Base-by-base conservation (phyloP, 2,113 vertebrate genomes). In the Perognathus longimembris region DNA sequence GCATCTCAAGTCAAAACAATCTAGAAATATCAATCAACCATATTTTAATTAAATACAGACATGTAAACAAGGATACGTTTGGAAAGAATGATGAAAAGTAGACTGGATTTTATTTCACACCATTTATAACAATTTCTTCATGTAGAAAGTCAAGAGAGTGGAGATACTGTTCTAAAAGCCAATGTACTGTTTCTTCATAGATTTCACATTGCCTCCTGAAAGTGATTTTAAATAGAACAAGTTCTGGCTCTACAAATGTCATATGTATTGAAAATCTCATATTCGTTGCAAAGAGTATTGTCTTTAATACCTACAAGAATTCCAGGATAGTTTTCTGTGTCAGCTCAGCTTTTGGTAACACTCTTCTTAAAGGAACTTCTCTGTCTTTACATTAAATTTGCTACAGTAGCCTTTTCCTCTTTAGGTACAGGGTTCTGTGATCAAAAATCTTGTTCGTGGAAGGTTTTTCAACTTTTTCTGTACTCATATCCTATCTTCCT, bases 301-400 rank as follows among this genome's bases (percentile, higher is more conserved):
- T 36, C 40, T 63, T 80, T 61, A 45, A 70, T 64, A 70, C 1
- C 38, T 67, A 57, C 22, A 22, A 59, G 20, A 59, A 9, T 69
- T 94, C 85, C 63, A 73, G 63, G 75, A 89, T 0, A 67, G 5
- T 64, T 84, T 70, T 12, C 32, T 78, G 78, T 82, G 17, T 38
- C 34, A 74, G 18, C 63, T 78, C 7, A 76, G 15, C 11, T 79
- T 71, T 85, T 15, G n/a, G 3, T 82, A 75, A 67, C 42, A 79
- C 22, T 81, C 42, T 57, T 91, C 22, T 30, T 67, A 57, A 89
- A 75, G 40, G 9, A 94, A 88, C 73, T 71, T 6, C 9, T 69
- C 28, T 59, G 32, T 66, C 28, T 92, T 90, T 79, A 32, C 87
- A 80, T 90, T 85, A 64, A 32, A 57, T n/a, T 93, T 94, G 32